Base-by-base conservation (phyloP, 2,888 invertebrate species). In the Rhyacophila evoluta region DNA sequence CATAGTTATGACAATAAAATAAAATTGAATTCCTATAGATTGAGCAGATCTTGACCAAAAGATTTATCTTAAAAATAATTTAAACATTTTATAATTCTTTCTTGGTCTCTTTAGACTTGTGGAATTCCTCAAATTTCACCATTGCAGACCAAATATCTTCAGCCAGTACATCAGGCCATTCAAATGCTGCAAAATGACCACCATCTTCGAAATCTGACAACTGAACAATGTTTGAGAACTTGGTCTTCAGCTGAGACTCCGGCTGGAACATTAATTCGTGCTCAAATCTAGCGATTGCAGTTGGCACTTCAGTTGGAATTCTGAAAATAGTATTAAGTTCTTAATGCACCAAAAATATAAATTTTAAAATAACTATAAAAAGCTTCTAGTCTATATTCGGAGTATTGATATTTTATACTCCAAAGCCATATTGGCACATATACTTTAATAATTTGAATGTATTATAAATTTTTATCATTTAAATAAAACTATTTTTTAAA, bases 171-270 rank as follows among this genome's bases (percentile, higher is more conserved):
- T 91, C 86, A 0, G 97, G 96, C 81, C 92, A 90, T 86, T 98
- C 95, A 71, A 97, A 91, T 0, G 96, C 96, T 0, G 94, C 93
- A 86, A 96, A 98, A 86, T 97, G 97, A 0, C 98, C 98, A 0
- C 96, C 96, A 0, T 89, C 86, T 0, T 90, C 86, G 79, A 92
- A 86, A 74, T 92, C 90, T 0, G 91, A 93, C 73, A 91, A 91
- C 4, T 93, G 94, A 2, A 94, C 87, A 1, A 97, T 84, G 84
- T 95, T 94, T 2, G 86, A 86, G 84, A 89, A 95, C 84, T 91
- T 92, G 81, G 91, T 89, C 36, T 89, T 87, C 0, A 95, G 84
- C 1, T 94, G 85, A 78, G 89, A 91, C 81, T 94, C 92, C 0
- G 94, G 91, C 8, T 88, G 86, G 37, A 91, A 91, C 10, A 89